Evolutionary conservation across 2,888 invertebrate genomes (phyloP).

Genomic region (Eupithecia pulchellata): DNA sequence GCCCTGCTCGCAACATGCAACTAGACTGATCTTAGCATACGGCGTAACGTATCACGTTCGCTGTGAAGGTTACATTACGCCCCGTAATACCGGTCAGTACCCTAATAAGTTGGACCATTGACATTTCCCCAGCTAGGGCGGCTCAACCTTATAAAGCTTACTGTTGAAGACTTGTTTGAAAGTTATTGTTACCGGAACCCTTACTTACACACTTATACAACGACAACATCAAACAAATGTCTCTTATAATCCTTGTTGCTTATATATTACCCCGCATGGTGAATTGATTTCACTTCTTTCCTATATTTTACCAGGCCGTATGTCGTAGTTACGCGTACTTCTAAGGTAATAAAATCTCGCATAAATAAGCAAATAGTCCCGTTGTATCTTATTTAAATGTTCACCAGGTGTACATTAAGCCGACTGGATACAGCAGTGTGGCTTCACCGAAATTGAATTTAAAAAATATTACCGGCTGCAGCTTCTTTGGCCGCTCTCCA

Average conservation of each 20-base stretch:
- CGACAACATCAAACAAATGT: not conserved
- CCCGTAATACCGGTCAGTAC: too few relatives aligned
- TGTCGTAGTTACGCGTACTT: constrained; percentile 36
- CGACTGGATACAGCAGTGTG: constrained; percentile 78
- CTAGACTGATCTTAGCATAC: too few relatives aligned
- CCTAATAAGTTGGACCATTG: too few relatives aligned
- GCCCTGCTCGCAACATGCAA: too few relatives aligned
- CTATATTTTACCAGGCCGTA: constrained; percentile 14
- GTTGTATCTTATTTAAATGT: constrained; percentile 80
- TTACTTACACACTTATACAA: too few relatives aligned
- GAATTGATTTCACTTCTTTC: not conserved
- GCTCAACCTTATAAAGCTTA: not conserved
- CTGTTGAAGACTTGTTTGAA: not conserved
- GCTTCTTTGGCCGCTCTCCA: constrained; percentile 81
- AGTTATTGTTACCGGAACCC: not conserved
- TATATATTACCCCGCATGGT: not conserved
- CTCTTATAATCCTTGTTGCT: not conserved
- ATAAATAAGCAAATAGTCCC: constrained; percentile 67
- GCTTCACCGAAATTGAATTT: constrained; percentile 84
- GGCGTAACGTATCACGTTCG: too few relatives aligned
- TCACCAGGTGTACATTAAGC: constrained; percentile 84
- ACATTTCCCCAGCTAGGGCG: not conserved
- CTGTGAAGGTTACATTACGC: too few relatives aligned
- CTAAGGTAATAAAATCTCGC: constrained; percentile 60
- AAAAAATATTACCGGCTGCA: constrained; percentile 83